Conservation (phyloP, 2,888 invertebrate genomes). For the Dascillus cervinus region DNA sequence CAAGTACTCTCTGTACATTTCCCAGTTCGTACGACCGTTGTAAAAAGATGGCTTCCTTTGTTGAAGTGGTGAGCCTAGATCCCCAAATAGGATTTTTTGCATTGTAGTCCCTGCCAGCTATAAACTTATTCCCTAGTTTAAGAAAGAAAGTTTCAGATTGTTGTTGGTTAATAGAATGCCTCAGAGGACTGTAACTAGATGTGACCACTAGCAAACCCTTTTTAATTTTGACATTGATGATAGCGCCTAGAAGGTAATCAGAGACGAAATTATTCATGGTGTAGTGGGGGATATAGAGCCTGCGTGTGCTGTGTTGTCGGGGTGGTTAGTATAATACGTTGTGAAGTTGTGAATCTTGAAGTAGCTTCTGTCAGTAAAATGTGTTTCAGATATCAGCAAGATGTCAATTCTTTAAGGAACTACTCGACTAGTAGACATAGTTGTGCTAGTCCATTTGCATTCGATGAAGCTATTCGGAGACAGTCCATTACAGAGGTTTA, state of each 20-base stretch:
- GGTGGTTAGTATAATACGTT: slow-evolving; percentile 1
- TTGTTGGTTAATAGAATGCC: slow-evolving; percentile 4
- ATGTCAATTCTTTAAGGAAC: slow-evolving; percentile 6
- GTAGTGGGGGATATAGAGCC: slow-evolving; percentile 2
- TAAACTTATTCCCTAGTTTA: slow-evolving; percentile 12
- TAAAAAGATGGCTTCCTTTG: slow-evolving; percentile 4
- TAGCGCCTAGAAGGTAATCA: slow-evolving; percentile 3
- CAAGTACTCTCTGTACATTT: slow-evolving; percentile 10
- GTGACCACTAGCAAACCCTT: slow-evolving; percentile 3
- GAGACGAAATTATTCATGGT: too few relatives aligned
- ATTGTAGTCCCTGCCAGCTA: slow-evolving; percentile 17
- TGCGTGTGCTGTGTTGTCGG: slow-evolving; percentile 1
- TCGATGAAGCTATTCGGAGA: slow-evolving; percentile 5
- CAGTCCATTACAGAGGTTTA: slow-evolving; percentile 2
- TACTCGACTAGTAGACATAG: slow-evolving; percentile 2
- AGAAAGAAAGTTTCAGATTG: slow-evolving; percentile 9
- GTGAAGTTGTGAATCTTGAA: slow-evolving; percentile 2
- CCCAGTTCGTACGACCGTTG: slow-evolving; percentile 13
- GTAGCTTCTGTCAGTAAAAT: too few relatives aligned
- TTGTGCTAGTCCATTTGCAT: slow-evolving; percentile 3
- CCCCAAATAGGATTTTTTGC: too few relatives aligned
- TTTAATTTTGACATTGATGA: slow-evolving; percentile 4
- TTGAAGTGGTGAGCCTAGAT: too few relatives aligned
- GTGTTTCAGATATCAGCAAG: slow-evolving; percentile 3
- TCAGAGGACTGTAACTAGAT: slow-evolving; percentile 3